Percentiles rank a stretch among this genome's conserved stretches.
These are phyloP conservation scores for Anguilla rostrata DNA, from an alignment of 2,113 vertebrate species.

Conservation along the genomic window DNA sequence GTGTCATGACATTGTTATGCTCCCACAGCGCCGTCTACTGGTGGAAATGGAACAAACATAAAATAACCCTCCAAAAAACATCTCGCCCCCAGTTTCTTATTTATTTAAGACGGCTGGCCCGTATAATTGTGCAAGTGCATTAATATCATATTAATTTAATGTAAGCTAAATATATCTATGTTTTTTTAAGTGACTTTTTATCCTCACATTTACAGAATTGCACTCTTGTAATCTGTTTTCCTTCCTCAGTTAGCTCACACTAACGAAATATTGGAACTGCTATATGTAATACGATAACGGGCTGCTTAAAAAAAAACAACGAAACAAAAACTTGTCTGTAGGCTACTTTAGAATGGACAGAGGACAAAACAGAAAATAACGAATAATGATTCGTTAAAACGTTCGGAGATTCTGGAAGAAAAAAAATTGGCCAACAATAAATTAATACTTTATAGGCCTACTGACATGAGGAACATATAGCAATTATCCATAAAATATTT, in stretches of 20 bases:
- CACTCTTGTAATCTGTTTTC: not conserved
- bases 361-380: not conserved
- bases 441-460: not conserved
- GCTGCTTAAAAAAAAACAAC: not conserved
- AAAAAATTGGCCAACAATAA: not conserved
- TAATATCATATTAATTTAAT: not conserved
- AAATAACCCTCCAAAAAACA: not conserved
- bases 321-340: not conserved
- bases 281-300: not conserved
- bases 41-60: constrained; percentile 7
- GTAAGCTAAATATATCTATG: not conserved
- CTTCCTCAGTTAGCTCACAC: not conserved
- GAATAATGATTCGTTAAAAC: not conserved
- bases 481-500: constrained; percentile 64
- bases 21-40: constrained; percentile 69
- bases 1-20: constrained; percentile 44
- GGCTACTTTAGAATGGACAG: not conserved
- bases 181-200: not conserved
- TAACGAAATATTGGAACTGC: not conserved
- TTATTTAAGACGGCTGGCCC: not conserved
- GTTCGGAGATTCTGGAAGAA: not conserved
- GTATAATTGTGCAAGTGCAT: not conserved
- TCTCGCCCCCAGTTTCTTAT: not conserved
- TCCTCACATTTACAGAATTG: not conserved
- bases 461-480: not conserved